A percentile compares a stretch with the other conserved stretches of the same genome.
Evolutionary conservation across 2,113 vertebrate genomes (phyloP).

Genomic region (Pterocles orientalis): DNA sequence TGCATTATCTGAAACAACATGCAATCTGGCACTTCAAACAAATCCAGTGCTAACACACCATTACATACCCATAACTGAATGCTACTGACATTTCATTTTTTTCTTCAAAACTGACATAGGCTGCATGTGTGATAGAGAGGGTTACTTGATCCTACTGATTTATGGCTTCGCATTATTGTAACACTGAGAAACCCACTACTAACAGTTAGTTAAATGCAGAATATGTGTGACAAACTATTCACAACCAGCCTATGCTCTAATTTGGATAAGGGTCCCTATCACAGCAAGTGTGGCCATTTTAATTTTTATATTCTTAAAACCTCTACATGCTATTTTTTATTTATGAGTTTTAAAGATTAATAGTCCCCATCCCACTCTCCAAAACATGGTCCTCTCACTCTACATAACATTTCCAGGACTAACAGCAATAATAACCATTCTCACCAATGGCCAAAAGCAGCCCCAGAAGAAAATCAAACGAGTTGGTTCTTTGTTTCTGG

Average conservation of each 20-base stretch:
- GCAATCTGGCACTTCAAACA: constrained; percentile 33
- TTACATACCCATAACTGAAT: neutral
- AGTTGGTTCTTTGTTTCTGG: neutral
- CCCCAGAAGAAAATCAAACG: neutral
- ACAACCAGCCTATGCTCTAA: neutral
- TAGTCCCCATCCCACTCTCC: neutral
- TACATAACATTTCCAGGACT: neutral
- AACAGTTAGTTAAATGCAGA: neutral
- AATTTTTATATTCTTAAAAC: neutral
- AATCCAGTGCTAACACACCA: neutral
- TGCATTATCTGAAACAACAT: neutral
- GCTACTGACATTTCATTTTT: neutral
- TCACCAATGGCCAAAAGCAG: neutral
- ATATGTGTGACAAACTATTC: neutral
- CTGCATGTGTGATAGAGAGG: neutral
- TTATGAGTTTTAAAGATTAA: neutral
- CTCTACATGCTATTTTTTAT: neutral
- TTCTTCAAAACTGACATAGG: neutral
- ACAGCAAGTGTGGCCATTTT: neutral
- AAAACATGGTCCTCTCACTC: neutral
- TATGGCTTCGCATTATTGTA: neutral
- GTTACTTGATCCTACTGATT: neutral
- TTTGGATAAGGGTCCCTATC: neutral
- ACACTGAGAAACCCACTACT: neutral
- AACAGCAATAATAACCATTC: neutral